Percentiles rank a stretch among this genome's conserved stretches.
Conservation (phyloP, 2,113 vertebrate species). For the Ceyx cyanopectus region DNA sequence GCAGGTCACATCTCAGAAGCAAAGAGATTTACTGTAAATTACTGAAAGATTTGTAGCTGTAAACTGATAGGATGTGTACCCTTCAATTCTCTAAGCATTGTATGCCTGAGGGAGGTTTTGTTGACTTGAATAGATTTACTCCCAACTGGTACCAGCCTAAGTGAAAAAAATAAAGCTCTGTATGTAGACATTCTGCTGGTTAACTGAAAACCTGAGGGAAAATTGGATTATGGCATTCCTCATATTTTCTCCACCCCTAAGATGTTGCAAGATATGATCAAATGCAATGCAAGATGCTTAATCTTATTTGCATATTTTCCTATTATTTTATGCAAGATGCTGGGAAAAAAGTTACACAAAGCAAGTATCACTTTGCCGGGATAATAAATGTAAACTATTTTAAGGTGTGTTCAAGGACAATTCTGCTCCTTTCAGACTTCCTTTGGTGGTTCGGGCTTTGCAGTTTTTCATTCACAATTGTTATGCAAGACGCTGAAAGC, state of each 20-base stretch:
- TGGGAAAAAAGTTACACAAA: background rate
- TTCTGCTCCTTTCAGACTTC: constrained; percentile 19
- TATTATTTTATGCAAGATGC: background rate
- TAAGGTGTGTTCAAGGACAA: constrained; percentile 58
- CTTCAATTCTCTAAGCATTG: constrained; percentile 2
- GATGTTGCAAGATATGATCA: constrained; percentile 26
- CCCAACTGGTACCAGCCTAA: background rate
- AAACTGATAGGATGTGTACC: background rate
- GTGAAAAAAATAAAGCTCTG: constrained; percentile 21
- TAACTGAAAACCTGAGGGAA: constrained; percentile 36
- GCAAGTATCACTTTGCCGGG: background rate
- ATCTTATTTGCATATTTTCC: constrained; percentile 44
- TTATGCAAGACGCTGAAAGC: constrained; percentile 16
- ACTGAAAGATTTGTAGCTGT: constrained; percentile 27
- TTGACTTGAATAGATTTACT: constrained; percentile 34
- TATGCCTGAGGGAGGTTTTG: constrained; percentile 26
- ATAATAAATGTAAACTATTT: constrained; percentile 14
- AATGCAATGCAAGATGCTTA: constrained; percentile 39
- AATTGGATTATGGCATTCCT: background rate
- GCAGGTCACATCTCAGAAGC: background rate
- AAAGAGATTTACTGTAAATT: constrained; percentile 15
- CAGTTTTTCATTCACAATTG: constrained; percentile 8
- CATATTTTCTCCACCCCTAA: constrained; percentile 22
- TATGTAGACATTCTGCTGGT: background rate
- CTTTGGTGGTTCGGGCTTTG: background rate